Percentiles rank a stretch among this genome's conserved stretches.
Evolutionary conservation across 2,797 vertebrate species (phyloP).

Genomic region (Masticophis lateralis): DNA sequence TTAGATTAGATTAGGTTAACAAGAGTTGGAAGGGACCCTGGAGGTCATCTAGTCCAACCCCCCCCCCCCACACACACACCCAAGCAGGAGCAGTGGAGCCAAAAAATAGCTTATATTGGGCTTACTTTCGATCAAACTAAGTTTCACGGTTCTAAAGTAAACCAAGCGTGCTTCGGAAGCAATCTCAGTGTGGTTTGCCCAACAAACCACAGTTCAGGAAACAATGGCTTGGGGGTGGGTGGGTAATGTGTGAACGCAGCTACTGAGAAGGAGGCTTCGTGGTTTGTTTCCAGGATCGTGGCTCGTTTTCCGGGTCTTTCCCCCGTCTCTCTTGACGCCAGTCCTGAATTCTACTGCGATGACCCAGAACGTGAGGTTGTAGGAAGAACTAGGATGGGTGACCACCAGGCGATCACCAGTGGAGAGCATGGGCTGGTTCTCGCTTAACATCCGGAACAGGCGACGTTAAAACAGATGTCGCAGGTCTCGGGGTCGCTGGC

Average conservation of each 20-base stretch:
- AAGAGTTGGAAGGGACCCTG: no score
- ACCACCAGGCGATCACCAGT: no score
- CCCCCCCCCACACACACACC: no score
- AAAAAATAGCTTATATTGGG: not conserved
- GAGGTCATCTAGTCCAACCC: no score
- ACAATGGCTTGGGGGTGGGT: not conserved
- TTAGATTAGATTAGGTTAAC: no score
- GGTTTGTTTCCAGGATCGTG: not conserved
- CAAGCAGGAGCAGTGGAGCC: not conserved
- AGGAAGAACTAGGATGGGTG: no score
- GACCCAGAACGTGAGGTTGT: not conserved
- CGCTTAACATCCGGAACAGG: slow-evolving; percentile 60
- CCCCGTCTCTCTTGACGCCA: not conserved
- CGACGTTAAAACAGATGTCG: slow-evolving; percentile 61
- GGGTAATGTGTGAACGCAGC: not conserved
- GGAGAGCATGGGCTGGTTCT: no score
- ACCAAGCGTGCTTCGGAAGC: not conserved
- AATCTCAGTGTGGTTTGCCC: not conserved
- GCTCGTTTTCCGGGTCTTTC: not conserved
- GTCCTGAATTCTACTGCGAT: not conserved
- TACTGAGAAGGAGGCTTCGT: not conserved
- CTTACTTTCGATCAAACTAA: not conserved
- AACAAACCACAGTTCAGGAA: not conserved
- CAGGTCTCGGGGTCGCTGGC: slow-evolving; percentile 29
- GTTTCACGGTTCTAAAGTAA: not conserved